Evolutionary conservation across 1,140 invertebrate species (phyloP), one percentile per base, ranked within the genome.

Genomic region (Calosoma granatense): DNA sequence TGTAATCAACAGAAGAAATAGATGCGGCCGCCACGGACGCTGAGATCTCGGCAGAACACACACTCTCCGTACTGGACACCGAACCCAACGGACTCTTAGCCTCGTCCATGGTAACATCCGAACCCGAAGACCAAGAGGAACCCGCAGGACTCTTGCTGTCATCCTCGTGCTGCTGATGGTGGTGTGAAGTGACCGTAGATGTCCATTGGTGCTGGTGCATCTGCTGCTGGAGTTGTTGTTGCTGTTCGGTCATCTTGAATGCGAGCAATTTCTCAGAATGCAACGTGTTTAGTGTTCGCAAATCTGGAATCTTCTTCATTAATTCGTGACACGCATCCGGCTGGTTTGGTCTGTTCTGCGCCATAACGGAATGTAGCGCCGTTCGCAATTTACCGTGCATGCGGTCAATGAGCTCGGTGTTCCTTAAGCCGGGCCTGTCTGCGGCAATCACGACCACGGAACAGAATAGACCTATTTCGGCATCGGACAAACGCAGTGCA

Each of bases 201-300:
- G 54, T 58, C 53, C 11, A 62, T 2, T 15, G 9, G 2, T 15
- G 39, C 9, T 17, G 58, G 57, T 83, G 80, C 19, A 53, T 58
- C 22, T 62, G 58, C 59, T 87, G 85, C 53, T 87, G 79, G 60
- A 87, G 72, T 64, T 87, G 78, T 64, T 89, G 87, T 68, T 89
- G 89, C 65, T 91, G 87, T 70, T 92, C 87, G 17, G 90, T 90
- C 84, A 87, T 87, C 67, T 92, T 91, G 74, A 92, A 94, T 1
- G 94, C 93, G 14, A 97, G 78, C 21, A 97, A 76, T 70, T 97
- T 97, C 69, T 97, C 95, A 0, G 93, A 95, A 70, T 97, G 95
- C 11, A 98, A 79, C 1, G 94, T 96, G 74, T 97, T 97, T 36
- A 97, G 75, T 0, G 94, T 97, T 59, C 94, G 80, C 61, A 98